A percentile compares a stretch with the other conserved stretches of the same genome.
Evolutionary conservation across 2,113 vertebrate species (phyloP).

Genomic region (Rhombomys opimus): DNA sequence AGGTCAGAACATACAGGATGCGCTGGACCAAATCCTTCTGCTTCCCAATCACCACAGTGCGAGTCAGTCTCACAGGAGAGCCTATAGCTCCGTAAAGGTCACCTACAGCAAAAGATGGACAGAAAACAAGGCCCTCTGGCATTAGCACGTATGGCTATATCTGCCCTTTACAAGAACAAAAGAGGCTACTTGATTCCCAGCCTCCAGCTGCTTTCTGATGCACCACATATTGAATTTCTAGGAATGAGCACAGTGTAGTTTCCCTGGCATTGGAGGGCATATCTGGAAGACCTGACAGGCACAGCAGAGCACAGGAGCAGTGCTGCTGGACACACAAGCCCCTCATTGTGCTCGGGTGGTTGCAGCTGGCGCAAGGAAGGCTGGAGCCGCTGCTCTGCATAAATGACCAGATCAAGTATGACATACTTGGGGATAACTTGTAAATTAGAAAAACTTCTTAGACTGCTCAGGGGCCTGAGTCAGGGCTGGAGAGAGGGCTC

Average conservation of each 20-base stretch:
- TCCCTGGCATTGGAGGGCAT: too few species aligned
- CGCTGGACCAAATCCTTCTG: constrained; percentile 91
- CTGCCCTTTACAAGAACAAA: not conserved
- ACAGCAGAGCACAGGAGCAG: rapidly evolving
- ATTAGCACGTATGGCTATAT: not conserved
- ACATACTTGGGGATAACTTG: not conserved
- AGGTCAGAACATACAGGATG: constrained; percentile 89
- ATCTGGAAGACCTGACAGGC: not conserved
- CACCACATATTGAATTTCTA: not conserved
- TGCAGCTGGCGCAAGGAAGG: not conserved
- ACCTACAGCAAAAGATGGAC: constrained; percentile 80
- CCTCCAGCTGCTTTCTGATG: not conserved
- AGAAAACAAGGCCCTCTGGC: not conserved
- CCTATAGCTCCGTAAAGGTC: constrained; percentile 93
- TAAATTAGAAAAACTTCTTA: not conserved
- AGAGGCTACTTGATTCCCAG: not conserved
- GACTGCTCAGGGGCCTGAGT: not conserved
- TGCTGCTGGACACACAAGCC: not conserved
- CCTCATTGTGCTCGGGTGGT: rapidly evolving
- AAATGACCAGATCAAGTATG: not conserved
- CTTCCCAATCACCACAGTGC: constrained; percentile 92
- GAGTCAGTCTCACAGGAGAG: constrained; percentile 91
- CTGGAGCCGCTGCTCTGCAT: not conserved
- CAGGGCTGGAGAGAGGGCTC: not conserved
- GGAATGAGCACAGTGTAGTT: not conserved